phyloP scores from a whole-genome alignment of 2,888 invertebrate genomes.

The Chloroclystis v-ata region DNA sequence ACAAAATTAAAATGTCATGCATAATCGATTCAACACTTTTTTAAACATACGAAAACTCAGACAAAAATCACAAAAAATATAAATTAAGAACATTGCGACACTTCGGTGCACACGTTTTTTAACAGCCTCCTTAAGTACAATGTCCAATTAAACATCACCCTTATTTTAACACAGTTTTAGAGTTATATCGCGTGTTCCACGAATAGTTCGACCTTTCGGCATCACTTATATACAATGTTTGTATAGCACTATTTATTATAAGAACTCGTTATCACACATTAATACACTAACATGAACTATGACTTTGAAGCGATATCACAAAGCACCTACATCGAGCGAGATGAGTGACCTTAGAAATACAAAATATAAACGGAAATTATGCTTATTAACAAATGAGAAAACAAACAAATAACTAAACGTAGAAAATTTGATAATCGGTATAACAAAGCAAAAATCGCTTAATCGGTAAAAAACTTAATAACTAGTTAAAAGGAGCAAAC shows the following conservation, averaged over 20 bases:
- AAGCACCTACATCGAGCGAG: slow-evolving; percentile 10
- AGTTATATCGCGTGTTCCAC: slow-evolving; percentile 71
- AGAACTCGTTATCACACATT: slow-evolving; percentile 63
- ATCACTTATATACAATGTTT: slow-evolving; percentile 44
- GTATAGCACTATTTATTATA: slow-evolving; percentile 40
- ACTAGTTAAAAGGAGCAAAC: too few species aligned
- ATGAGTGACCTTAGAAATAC: slow-evolving; percentile 9
- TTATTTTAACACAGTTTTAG: slow-evolving; percentile 38
- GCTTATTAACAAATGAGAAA: too few species aligned
- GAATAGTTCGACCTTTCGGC: slow-evolving; percentile 54
- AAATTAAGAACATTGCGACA: too few species aligned
- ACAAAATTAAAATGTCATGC: too few species aligned
- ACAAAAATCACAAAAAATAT: too few species aligned
- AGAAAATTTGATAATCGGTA: too few species aligned
- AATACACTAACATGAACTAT: slow-evolving; percentile 39
- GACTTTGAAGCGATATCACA: slow-evolving; percentile 31
- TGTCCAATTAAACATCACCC: slow-evolving; percentile 54
- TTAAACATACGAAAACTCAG: not conserved
- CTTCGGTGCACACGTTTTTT: not conserved
- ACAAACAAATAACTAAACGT: too few species aligned
- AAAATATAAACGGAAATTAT: too few species aligned
- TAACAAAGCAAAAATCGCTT: too few species aligned
- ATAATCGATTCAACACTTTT: too few species aligned
- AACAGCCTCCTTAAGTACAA: slow-evolving; percentile 56
- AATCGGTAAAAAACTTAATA: too few species aligned